phyloP scores from a whole-genome alignment of 1,140 invertebrate species.

The Drosophila melanica region DNA sequence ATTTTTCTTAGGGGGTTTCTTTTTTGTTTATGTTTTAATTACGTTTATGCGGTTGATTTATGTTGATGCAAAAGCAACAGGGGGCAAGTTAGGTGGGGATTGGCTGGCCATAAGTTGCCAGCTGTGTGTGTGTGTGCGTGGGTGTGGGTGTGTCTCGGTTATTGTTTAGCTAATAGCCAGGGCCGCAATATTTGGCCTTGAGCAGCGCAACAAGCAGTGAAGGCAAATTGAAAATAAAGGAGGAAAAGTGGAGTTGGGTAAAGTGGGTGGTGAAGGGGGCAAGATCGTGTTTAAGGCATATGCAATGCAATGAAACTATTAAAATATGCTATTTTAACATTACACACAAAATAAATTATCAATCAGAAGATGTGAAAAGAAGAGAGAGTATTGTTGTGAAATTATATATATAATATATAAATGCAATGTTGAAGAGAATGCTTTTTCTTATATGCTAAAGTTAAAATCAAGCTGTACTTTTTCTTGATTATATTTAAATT shows the following conservation, averaged over 20 bases:
- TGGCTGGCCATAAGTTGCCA: conserved; percentile 36
- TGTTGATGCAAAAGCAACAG: conserved; percentile 45
- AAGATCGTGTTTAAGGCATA: too few relatives aligned
- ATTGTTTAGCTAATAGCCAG: conserved; percentile 25
- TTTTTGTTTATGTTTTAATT: conserved; percentile 78
- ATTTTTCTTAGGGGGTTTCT: conserved; percentile 56
- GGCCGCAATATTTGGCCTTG: conserved; percentile 26
- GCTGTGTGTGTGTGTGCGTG: conserved; percentile 18
- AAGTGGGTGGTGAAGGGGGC: background rate
- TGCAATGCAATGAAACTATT: too few relatives aligned
- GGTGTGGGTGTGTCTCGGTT: conserved; percentile 20
- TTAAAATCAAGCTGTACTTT: too few relatives aligned
- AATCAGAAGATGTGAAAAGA: too few relatives aligned
- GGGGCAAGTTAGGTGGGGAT: background rate
- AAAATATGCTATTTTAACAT: too few relatives aligned
- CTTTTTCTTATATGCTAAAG: too few relatives aligned
- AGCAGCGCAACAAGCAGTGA: conserved; percentile 1
- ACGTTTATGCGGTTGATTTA: conserved; percentile 75
- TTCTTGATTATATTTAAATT: too few relatives aligned
- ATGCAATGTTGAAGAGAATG: too few relatives aligned
- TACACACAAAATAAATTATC: too few relatives aligned
- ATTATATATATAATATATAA: too few relatives aligned
- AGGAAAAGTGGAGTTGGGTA: background rate
- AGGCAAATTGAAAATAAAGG: background rate
- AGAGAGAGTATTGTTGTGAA: too few relatives aligned